Percentiles rank a stretch among this genome's conserved stretches.
Evolutionary conservation across 2,113 vertebrate species (phyloP).

Genomic region (Amazona vittata): DNA sequence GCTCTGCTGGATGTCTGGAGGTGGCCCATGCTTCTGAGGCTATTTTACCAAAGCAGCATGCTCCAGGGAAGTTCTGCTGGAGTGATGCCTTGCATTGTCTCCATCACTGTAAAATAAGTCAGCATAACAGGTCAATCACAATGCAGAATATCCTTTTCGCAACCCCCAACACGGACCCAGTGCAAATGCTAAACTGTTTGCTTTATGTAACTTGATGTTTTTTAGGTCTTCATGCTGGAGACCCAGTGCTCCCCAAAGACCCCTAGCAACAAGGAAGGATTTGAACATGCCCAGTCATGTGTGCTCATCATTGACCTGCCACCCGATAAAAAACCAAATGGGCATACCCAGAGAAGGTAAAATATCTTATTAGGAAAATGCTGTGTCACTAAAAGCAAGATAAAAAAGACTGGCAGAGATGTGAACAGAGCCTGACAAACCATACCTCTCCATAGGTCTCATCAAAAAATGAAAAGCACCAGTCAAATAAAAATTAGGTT

Average conservation of each 20-base stretch:
- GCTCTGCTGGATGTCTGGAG: background rate
- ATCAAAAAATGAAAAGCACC: background rate
- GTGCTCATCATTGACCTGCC: conserved; percentile 95
- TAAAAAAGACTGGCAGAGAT: background rate
- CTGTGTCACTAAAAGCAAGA: background rate
- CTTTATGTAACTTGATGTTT: background rate
- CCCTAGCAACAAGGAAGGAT: conserved; percentile 93
- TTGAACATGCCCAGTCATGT: conserved; percentile 96
- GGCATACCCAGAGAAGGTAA: conserved; percentile 92
- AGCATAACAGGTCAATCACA: background rate
- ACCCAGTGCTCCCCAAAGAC: conserved; percentile 96
- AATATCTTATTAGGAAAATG: background rate
- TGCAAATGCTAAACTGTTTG: background rate
- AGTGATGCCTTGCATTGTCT: background rate
- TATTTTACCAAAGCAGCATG: background rate
- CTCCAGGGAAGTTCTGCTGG: background rate
- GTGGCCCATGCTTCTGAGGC: background rate
- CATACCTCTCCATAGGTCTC: background rate
- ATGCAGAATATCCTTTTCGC: background rate
- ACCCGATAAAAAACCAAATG: conserved; percentile 87
- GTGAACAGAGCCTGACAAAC: background rate
- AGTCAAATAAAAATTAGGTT: background rate
- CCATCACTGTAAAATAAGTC: background rate
- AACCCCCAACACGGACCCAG: rapidly evolving
- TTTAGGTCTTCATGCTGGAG: conserved; percentile 96